Evolutionary conservation across 2,797 vertebrate genomes (phyloP).

Genomic region (Pteronotus mesoamericanus): DNA sequence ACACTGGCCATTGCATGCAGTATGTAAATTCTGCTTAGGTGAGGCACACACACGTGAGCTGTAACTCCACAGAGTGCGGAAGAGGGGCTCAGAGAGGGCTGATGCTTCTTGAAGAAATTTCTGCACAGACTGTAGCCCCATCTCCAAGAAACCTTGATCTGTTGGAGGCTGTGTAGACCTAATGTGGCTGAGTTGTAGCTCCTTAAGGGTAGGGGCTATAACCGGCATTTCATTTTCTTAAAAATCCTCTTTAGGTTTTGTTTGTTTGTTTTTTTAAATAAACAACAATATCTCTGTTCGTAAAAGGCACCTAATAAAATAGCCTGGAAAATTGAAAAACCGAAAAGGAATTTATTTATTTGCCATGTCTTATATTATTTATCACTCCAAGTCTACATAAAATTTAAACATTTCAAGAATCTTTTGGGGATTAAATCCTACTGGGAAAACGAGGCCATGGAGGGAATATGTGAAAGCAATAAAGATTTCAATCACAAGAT

Average conservation of each 20-base stretch:
- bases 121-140: neutral
- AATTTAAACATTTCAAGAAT: neutral
- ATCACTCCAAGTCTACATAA: neutral
- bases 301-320: slow-evolving; percentile 2
- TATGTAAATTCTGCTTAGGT: neutral
- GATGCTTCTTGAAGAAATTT: neutral
- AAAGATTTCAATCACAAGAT: neutral
- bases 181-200: neutral
- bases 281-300: neutral
- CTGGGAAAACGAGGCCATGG: neutral
- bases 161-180: neutral
- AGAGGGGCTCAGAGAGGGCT: neutral
- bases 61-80: neutral
- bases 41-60: neutral
- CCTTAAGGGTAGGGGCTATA: neutral
- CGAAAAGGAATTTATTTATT: neutral
- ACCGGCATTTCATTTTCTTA: neutral
- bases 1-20: neutral
- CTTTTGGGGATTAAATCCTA: neutral
- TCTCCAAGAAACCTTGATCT: neutral
- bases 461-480: neutral
- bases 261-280: neutral
- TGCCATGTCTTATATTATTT: neutral
- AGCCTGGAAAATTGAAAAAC: neutral
- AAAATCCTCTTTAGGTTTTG: neutral